These are phyloP conservation scores for Vireo altiloquus DNA, from an alignment of 2,113 vertebrate species.

Conservation along the genomic window DNA sequence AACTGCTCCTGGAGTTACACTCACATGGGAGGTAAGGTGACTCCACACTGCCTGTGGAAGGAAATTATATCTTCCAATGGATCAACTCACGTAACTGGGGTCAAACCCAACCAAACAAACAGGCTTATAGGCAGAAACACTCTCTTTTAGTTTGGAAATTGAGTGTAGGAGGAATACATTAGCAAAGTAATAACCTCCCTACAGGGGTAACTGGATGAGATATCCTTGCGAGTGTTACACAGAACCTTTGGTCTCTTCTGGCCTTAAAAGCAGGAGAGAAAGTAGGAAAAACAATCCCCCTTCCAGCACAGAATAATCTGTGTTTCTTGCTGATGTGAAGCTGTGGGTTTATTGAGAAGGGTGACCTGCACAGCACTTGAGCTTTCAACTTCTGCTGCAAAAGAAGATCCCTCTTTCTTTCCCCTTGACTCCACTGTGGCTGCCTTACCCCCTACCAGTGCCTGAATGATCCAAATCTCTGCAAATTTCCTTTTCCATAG, in stretches of 20 bases:
- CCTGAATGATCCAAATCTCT: not conserved
- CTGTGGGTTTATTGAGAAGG: not conserved
- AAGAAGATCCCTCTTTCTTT: not conserved
- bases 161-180: conserved; percentile 22
- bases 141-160: not conserved
- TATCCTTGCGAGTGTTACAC: not conserved
- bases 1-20: not conserved
- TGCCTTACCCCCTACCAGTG: not conserved
- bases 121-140: not conserved
- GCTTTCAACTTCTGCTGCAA: not conserved
- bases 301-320: not conserved
- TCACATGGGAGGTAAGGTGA: not conserved
- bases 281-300: not conserved
- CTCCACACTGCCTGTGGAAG: not conserved
- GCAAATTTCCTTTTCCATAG: not conserved
- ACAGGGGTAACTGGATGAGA: not conserved
- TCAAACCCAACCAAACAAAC: not conserved
- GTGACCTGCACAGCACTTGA: not conserved
- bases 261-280: not conserved
- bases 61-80: not conserved
- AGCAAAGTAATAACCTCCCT: conserved; percentile 1
- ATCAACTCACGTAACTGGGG: not conserved
- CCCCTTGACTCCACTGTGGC: not conserved
- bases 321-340: not conserved
- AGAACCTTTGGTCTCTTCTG: not conserved